Base-by-base conservation (phyloP, 2,113 vertebrate species). In the Promerops cafer region DNA sequence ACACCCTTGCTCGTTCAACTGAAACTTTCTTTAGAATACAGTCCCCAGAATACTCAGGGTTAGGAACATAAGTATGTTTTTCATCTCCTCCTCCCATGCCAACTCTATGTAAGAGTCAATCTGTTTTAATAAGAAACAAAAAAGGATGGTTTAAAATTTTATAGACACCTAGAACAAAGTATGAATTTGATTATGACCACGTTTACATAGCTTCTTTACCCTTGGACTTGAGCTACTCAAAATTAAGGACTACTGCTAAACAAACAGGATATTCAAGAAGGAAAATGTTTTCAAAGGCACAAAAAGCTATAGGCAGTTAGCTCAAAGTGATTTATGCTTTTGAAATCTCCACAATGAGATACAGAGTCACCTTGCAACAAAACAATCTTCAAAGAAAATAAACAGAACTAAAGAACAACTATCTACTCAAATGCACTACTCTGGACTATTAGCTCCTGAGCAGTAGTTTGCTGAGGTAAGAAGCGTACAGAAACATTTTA, bases 401-500 rank as follows among this genome's bases (percentile, higher is more conserved):
- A 91, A 79, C 10, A 23, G 22, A 83, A 70, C 39, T 59, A n/a
- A 24, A 77, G 42, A 93, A 77, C 49, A 83, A 80, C 44, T 74
- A 54, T 23, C 49, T 89, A 26, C 75, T 65, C 50, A 88, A 77
- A 91, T 59, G 16, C 16, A 15, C 54, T 47, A 18, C 50, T 52
- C 39, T 6, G 42, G 44, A 88, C 68, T 83, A 77, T 54, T 40
- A 78, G 76, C 28, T 69, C 24, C 68, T 26, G 16, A 78, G 37
- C 2, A 2, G 61, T 47, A 33, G 60, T 66, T 71, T 33, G 27
- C 33, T 70, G 42, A 10, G 35, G n/a, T 45, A 76, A 77, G 57
- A 86, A 93, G 54, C 76, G 50, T 50, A 45, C 30, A 94, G 54
- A 90, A 91, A 93, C 37, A 81, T 86, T 95, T 93, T 66, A 54